Percentiles rank a stretch among this genome's conserved stretches.
These are phyloP conservation scores for Siniperca knerii DNA, from an alignment of 2,113 vertebrate genomes.

Conservation along the genomic window DNA sequence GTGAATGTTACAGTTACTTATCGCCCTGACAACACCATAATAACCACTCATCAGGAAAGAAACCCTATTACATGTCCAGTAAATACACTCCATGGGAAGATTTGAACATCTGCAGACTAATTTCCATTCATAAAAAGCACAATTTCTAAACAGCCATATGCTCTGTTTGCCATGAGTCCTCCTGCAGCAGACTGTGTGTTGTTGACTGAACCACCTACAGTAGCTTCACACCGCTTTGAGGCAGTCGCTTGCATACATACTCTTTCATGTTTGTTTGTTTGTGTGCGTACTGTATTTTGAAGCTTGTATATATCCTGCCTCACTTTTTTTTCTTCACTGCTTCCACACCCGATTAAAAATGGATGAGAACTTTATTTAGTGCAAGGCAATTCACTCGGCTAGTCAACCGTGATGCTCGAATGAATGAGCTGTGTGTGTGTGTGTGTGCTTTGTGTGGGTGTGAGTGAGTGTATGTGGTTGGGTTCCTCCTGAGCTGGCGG, in stretches of 20 bases:
- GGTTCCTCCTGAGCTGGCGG: slow-evolving; percentile 24
- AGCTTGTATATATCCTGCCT: slow-evolving; percentile 26
- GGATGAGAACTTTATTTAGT: slow-evolving; percentile 72
- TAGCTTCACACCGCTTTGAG: slow-evolving; percentile 25
- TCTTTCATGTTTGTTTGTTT: slow-evolving; percentile 60
- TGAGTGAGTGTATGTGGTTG: slow-evolving; percentile 9
- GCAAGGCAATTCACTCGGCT: slow-evolving; percentile 44
- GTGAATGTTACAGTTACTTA: slow-evolving; percentile 10
- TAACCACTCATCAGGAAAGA: slow-evolving; percentile 8
- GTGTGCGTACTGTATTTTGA: slow-evolving; percentile 40
- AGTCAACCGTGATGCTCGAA: slow-evolving; percentile 39
- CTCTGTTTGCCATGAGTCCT: slow-evolving; percentile 21
- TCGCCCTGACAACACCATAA: slow-evolving; percentile 15
- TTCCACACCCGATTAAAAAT: slow-evolving; percentile 70
- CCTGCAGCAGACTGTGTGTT: slow-evolving; percentile 37
- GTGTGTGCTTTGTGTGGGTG: not conserved
- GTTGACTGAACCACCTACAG: slow-evolving; percentile 43
- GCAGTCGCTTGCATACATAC: not conserved
- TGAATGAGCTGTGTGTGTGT: slow-evolving; percentile 47
- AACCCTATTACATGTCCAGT: slow-evolving; percentile 9
- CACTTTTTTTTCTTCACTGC: slow-evolving; percentile 14
- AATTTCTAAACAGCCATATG: slow-evolving; percentile 51
- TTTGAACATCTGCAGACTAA: slow-evolving; percentile 43
- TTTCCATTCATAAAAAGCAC: slow-evolving; percentile 35
- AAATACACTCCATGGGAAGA: slow-evolving; percentile 11